Evolutionary conservation across 2,888 invertebrate species (phyloP).

Genomic region (Chaitophorus viminalis): DNA sequence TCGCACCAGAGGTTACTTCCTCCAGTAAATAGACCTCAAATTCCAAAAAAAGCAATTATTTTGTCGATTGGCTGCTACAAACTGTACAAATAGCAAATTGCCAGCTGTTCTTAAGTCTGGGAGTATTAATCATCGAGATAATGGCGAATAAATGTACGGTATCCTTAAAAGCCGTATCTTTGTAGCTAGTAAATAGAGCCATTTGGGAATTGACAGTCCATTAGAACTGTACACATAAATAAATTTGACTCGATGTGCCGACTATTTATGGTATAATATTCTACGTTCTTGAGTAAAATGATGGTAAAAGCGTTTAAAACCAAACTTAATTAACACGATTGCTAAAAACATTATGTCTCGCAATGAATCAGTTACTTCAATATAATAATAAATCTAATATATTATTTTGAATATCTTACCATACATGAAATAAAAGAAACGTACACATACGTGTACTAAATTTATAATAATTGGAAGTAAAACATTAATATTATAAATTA

Average conservation of each 20-base stretch:
- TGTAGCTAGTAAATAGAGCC: constrained; percentile 23
- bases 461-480: no score
- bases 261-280: not conserved
- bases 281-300: not conserved
- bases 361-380: no score
- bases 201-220: constrained; percentile 27
- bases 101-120: not conserved
- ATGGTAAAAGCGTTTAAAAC: not conserved
- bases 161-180: constrained; percentile 34
- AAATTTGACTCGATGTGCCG: not conserved
- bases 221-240: constrained; percentile 29
- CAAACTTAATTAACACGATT: no score
- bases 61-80: constrained; percentile 18
- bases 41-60: constrained; percentile 46
- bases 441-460: no score
- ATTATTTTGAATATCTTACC: no score
- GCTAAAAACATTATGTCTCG: no score
- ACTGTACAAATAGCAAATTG: constrained; percentile 27
- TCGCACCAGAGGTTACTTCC: constrained; percentile 6
- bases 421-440: no score
- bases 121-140: constrained; percentile 34
- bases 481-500: no score
- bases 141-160: constrained; percentile 12
- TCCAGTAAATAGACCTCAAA: not conserved
- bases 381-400: no score